Conservation (phyloP, 2,113 vertebrate species). For the Nansenia antarctica region DNA sequence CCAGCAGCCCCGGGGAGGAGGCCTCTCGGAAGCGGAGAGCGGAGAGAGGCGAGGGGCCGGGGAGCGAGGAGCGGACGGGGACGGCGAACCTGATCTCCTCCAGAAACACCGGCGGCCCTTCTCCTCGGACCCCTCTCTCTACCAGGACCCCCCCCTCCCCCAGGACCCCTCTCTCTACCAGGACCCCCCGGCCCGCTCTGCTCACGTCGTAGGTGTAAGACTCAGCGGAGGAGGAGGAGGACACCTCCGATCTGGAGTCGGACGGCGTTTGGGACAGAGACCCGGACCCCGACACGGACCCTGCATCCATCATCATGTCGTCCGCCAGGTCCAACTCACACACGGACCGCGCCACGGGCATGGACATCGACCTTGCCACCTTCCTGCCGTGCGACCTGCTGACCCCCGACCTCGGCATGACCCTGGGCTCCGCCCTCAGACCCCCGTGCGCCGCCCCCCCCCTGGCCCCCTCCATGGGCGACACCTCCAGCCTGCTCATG, state of each 20-base stretch:
- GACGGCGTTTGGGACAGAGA: slow-evolving; percentile 39
- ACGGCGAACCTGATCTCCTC: background rate
- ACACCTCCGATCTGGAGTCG: slow-evolving; percentile 61
- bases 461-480: slow-evolving; percentile 14
- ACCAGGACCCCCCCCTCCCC: slow-evolving; percentile 5
- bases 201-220: background rate
- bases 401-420: slow-evolving; percentile 26
- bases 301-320: slow-evolving; percentile 13
- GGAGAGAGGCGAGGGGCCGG: background rate
- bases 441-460: slow-evolving; percentile 18
- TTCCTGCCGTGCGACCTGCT: slow-evolving; percentile 44
- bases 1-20: slow-evolving; percentile 65
- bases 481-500: slow-evolving; percentile 45
- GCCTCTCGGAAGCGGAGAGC: background rate
- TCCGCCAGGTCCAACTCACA: slow-evolving; percentile 43
- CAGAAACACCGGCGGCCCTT: slow-evolving; percentile 1
- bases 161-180: background rate
- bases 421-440: slow-evolving; percentile 28
- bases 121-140: background rate
- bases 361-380: slow-evolving; percentile 54
- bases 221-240: slow-evolving; percentile 35
- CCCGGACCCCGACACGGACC: slow-evolving; percentile 51
- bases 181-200: background rate
- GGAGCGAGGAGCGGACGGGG: background rate
- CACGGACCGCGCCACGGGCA: slow-evolving; percentile 47